A percentile compares a stretch with the other conserved stretches of the same genome.
Conservation (phyloP, 2,797 vertebrate species). For the Phalloptychus januarius region DNA sequence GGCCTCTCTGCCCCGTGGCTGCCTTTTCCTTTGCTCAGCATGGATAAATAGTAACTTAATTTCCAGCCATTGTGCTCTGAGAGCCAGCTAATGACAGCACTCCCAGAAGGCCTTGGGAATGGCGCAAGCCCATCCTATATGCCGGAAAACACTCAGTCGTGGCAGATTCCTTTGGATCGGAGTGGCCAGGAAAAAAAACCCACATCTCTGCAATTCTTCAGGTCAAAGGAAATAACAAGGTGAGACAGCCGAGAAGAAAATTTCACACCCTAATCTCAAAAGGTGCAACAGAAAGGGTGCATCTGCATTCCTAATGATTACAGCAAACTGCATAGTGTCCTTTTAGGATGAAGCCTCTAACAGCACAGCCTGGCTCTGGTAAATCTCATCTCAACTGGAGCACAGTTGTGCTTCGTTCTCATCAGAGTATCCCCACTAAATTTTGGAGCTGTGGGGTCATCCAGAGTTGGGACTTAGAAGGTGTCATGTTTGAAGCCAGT, state of each 20-base stretch:
- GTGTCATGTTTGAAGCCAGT: conserved; percentile 76
- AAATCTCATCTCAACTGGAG: conserved; percentile 42
- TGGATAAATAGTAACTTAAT: conserved; percentile 89
- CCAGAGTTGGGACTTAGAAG: conserved; percentile 43
- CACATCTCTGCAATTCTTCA: conserved; percentile 33
- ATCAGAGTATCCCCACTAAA: conserved; percentile 61
- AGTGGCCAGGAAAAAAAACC: conserved; percentile 58
- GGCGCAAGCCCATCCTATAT: conserved; percentile 69
- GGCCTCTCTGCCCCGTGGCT: conserved; percentile 79
- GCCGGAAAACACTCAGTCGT: conserved; percentile 69
- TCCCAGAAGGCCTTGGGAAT: conserved; percentile 77
- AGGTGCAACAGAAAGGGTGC: conserved; percentile 29
- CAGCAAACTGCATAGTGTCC: conserved; percentile 12
- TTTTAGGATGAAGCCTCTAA: conserved; percentile 12
- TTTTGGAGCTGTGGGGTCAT: conserved; percentile 66
- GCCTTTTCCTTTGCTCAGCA: conserved; percentile 84
- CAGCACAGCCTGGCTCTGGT: conserved; percentile 48
- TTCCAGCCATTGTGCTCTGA: conserved; percentile 84
- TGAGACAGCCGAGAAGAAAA: conserved; percentile 30
- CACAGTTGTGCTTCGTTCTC: conserved; percentile 35
- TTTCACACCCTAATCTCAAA: conserved; percentile 20
- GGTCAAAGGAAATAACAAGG: conserved; percentile 29
- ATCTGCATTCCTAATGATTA: conserved; percentile 10
- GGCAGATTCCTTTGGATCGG: conserved; percentile 78
- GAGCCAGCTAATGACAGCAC: conserved; percentile 83